A percentile compares a stretch with the other conserved stretches of the same genome.
Evolutionary conservation across 2,113 vertebrate genomes (phyloP).

Genomic region (Syngnathus scovelli): DNA sequence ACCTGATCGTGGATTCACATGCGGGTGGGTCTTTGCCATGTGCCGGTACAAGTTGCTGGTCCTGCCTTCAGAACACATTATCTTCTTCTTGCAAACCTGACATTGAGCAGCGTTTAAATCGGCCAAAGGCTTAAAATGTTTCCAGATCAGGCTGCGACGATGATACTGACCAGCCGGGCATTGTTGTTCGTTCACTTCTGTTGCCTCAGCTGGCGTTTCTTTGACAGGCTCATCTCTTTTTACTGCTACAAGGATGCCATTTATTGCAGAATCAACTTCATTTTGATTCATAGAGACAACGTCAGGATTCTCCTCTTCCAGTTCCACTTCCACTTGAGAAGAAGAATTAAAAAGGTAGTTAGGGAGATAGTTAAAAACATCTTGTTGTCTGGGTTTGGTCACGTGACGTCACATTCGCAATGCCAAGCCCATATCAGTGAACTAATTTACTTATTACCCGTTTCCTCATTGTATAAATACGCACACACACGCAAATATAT

Average conservation of each 20-base stretch:
- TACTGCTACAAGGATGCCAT: background rate
- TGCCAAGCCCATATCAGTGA: too few relatives aligned
- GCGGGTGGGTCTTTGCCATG: constrained; percentile 62
- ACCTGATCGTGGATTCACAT: background rate
- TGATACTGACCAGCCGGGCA: background rate
- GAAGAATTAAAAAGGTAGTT: constrained; percentile 6
- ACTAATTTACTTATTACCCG: too few relatives aligned
- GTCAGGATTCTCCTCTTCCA: constrained; percentile 38
- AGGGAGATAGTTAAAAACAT: too few relatives aligned
- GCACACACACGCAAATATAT: too few relatives aligned
- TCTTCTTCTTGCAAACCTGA: constrained; percentile 60
- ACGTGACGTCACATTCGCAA: background rate
- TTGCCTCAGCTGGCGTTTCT: background rate
- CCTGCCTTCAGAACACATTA: constrained; percentile 52
- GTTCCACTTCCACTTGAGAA: constrained; percentile 36
- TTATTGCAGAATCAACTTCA: constrained; percentile 8
- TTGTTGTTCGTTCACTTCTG: background rate
- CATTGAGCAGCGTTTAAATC: constrained; percentile 50
- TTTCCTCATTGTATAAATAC: too few relatives aligned
- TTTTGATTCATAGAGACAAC: constrained; percentile 21
- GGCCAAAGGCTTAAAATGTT: constrained; percentile 50
- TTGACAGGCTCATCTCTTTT: background rate
- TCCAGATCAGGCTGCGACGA: constrained; percentile 61
- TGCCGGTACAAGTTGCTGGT: constrained; percentile 63
- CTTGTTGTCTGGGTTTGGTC: background rate